These are phyloP conservation scores for Ancistrus triradiatus DNA, from an alignment of 2,113 vertebrate species.

Conservation along the genomic window DNA sequence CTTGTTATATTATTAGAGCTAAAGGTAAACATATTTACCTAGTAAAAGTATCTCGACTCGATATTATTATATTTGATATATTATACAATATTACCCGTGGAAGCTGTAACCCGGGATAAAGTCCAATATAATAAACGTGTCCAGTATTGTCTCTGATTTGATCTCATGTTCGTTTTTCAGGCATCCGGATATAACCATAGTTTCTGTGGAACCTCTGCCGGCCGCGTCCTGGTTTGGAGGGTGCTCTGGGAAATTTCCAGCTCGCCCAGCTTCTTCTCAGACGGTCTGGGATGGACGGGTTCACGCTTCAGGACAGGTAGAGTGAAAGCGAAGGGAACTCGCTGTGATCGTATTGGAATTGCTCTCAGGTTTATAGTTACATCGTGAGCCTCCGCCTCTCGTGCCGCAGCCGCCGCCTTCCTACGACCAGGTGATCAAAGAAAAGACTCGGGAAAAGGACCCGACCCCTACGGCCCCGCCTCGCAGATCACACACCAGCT, in stretches of 20 bases:
- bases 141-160: no score
- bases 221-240: conserved; percentile 78
- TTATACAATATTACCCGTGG: no score
- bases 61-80: no score
- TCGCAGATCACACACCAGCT: conserved; percentile 65
- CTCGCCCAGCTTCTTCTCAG: conserved; percentile 62
- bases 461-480: conserved; percentile 71
- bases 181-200: conserved; percentile 85
- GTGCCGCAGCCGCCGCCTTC: conserved; percentile 82
- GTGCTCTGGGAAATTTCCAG: conserved; percentile 51
- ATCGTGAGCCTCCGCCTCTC: conserved; percentile 31
- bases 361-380: no score
- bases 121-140: no score
- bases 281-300: conserved; percentile 72
- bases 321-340: no score
- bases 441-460: conserved; percentile 83
- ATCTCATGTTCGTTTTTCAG: no score
- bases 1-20: no score
- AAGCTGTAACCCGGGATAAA: no score
- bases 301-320: conserved; percentile 73
- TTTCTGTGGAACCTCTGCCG: conserved; percentile 81
- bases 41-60: no score
- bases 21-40: no score
- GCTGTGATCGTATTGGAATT: no score
- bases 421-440: conserved; percentile 92